phyloP scores from a whole-genome alignment of 2,888 invertebrate species.

The Trichogramma dendrolimi region DNA sequence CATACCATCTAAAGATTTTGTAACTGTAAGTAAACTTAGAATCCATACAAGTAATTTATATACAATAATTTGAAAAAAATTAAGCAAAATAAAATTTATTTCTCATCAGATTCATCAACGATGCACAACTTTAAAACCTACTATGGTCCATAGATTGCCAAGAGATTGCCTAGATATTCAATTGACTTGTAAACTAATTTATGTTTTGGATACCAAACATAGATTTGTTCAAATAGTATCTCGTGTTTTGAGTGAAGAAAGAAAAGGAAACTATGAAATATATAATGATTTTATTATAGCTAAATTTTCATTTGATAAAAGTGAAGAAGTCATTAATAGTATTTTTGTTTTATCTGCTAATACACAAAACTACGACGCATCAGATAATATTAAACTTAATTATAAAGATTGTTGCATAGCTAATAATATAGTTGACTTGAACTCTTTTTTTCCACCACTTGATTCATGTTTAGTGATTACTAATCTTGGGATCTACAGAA shows the following conservation, averaged over 20 bases:
- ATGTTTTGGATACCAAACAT: constrained; percentile 56
- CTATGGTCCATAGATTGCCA: constrained; percentile 68
- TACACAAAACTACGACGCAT: constrained; percentile 33
- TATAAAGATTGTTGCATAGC: constrained; percentile 18
- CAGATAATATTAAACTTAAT: constrained; percentile 13
- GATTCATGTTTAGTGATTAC: constrained; percentile 63
- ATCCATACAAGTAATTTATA: constrained; percentile 1
- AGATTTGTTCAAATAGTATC: constrained; percentile 57
- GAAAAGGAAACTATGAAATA: constrained; percentile 55
- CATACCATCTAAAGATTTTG: constrained; percentile 56
- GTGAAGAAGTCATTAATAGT: constrained; percentile 55
- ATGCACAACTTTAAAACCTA: constrained; percentile 63
- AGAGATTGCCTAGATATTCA: constrained; percentile 60
- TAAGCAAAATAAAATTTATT: constrained; percentile 8
- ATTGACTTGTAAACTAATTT: constrained; percentile 67
- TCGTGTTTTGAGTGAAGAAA: constrained; percentile 57
- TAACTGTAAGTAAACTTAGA: constrained; percentile 53
- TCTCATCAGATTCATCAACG: constrained; percentile 62
- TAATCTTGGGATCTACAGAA: constrained; percentile 59
- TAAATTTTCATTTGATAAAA: constrained; percentile 56
- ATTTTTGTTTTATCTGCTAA: constrained; percentile 55
- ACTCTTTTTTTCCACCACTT: constrained; percentile 52
- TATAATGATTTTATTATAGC: constrained; percentile 59
- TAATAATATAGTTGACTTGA: constrained; percentile 50
- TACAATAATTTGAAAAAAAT: constrained; percentile 5